Conservation (phyloP, 2,797 vertebrate genomes). For the Taenioides sp. region DNA sequence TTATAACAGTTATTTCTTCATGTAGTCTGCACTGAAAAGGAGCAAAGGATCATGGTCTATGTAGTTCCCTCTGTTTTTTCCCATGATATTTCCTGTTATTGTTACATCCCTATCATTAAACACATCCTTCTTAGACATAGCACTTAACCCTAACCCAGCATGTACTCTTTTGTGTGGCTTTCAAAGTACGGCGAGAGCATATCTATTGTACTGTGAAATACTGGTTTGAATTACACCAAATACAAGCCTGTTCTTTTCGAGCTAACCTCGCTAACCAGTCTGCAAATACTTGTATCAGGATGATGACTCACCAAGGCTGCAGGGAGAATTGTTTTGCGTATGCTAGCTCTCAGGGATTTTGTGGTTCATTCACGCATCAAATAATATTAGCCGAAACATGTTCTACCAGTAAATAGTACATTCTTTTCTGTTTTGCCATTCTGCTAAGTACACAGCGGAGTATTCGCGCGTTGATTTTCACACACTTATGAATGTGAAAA, state of each 20-base stretch:
- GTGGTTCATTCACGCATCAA: slow-evolving; percentile 48
- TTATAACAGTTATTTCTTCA: too few species aligned
- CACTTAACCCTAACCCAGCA: slow-evolving; percentile 19
- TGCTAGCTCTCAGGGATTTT: slow-evolving; percentile 31
- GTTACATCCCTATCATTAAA: too few species aligned
- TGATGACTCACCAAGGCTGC: slow-evolving; percentile 12
- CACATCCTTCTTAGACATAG: too few species aligned
- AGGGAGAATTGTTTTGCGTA: slow-evolving; percentile 24
- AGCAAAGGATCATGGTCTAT: too few species aligned
- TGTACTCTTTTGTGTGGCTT: slow-evolving; percentile 14
- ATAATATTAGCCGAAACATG: slow-evolving; percentile 39
- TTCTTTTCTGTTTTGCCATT: slow-evolving; percentile 23
- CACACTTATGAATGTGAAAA: too few species aligned
- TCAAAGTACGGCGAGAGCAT: slow-evolving; percentile 16
- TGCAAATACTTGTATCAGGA: slow-evolving; percentile 10
- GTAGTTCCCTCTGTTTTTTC: too few species aligned
- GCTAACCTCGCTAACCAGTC: not conserved
- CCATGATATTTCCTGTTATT: too few species aligned
- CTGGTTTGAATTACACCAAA: not conserved
- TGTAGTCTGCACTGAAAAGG: too few species aligned
- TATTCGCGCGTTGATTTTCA: slow-evolving; percentile 12
- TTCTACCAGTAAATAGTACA: slow-evolving; percentile 50
- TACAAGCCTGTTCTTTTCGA: not conserved
- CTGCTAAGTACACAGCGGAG: slow-evolving; percentile 6
- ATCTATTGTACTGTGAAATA: not conserved